Evolutionary conservation across 1,140 invertebrate species (phyloP).

Genomic region (Choristoneura fumiferana): DNA sequence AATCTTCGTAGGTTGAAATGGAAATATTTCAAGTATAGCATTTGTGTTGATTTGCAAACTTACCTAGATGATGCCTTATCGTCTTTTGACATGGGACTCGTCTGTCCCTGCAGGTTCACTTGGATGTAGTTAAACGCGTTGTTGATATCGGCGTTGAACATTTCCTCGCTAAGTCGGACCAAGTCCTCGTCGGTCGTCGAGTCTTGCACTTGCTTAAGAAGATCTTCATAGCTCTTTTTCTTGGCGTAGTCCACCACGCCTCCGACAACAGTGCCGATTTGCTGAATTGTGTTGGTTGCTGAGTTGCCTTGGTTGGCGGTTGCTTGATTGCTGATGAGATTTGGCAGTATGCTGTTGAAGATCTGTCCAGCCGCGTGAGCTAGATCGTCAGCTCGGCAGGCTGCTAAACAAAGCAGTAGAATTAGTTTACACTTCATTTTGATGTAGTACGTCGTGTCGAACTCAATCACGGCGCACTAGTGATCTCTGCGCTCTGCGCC

Average conservation of each 20-base stretch:
- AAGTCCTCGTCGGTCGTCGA: slow-evolving; percentile 66
- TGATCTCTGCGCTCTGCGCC: slow-evolving; percentile 45
- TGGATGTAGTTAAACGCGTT: slow-evolving; percentile 70
- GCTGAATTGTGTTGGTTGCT: slow-evolving; percentile 55
- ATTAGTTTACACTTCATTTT: slow-evolving; percentile 54
- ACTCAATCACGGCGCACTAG: slow-evolving; percentile 63
- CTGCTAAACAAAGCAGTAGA: slow-evolving; percentile 43
- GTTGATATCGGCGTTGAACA: slow-evolving; percentile 72
- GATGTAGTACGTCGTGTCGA: slow-evolving; percentile 47
- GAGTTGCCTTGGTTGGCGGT: slow-evolving; percentile 59
- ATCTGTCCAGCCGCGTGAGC: slow-evolving; percentile 66
- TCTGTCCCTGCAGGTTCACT: slow-evolving; percentile 71
- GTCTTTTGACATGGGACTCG: slow-evolving; percentile 64
- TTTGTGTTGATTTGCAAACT: slow-evolving; percentile 29
- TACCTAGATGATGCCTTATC: slow-evolving; percentile 64
- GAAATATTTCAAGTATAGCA: not conserved
- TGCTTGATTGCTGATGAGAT: slow-evolving; percentile 56
- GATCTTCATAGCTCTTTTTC: slow-evolving; percentile 70
- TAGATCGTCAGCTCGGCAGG: slow-evolving; percentile 53
- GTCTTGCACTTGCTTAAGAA: slow-evolving; percentile 61
- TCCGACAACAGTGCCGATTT: slow-evolving; percentile 67
- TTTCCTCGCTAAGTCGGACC: slow-evolving; percentile 64
- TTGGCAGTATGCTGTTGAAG: slow-evolving; percentile 67
- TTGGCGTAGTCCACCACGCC: slow-evolving; percentile 70
- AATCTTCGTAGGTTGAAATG: no score